phyloP scores from a whole-genome alignment of 35 echinoderm and acorn worm genomes.

The Ptychodera flava region DNA sequence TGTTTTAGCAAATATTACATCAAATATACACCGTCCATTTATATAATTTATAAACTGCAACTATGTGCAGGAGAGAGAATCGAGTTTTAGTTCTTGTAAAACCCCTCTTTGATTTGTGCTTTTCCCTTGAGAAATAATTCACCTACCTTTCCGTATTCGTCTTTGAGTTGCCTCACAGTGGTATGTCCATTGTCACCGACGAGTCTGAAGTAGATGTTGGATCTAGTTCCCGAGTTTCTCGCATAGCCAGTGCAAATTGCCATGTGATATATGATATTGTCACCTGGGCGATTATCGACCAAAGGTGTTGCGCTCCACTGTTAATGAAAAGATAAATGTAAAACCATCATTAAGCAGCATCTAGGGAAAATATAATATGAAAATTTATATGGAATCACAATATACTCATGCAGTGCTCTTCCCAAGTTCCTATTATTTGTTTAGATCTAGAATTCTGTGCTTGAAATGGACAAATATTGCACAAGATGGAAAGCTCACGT shows the following conservation, averaged over 20 bases:
- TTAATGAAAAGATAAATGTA: neutral
- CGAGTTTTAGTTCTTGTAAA: conserved; percentile 28
- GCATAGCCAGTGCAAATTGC: conserved; percentile 39
- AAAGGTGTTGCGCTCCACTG: conserved; percentile 55
- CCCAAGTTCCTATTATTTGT: no score
- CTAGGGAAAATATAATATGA: no score
- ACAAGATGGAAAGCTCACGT: no score
- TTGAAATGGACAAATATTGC: no score
- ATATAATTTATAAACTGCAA: conserved; percentile 48
- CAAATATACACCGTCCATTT: conserved; percentile 44
- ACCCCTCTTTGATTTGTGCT: conserved; percentile 20
- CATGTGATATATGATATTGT: conserved; percentile 45
- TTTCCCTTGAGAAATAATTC: conserved; percentile 13
- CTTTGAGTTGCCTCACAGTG: conserved; percentile 31
- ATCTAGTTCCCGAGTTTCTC: conserved; percentile 37
- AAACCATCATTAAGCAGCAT: no score
- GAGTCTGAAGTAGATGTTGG: conserved; percentile 44
- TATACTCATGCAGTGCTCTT: no score
- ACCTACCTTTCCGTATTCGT: conserved; percentile 35
- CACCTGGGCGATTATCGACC: conserved; percentile 35
- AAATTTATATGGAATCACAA: no score
- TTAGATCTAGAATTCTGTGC: no score
- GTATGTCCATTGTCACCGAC: conserved; percentile 33
- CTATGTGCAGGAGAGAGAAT: conserved; percentile 23
- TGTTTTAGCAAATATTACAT: conserved; percentile 23